Base-by-base conservation (phyloP, 2,888 invertebrate species). In the Cataglyphis altisquamis region DNA sequence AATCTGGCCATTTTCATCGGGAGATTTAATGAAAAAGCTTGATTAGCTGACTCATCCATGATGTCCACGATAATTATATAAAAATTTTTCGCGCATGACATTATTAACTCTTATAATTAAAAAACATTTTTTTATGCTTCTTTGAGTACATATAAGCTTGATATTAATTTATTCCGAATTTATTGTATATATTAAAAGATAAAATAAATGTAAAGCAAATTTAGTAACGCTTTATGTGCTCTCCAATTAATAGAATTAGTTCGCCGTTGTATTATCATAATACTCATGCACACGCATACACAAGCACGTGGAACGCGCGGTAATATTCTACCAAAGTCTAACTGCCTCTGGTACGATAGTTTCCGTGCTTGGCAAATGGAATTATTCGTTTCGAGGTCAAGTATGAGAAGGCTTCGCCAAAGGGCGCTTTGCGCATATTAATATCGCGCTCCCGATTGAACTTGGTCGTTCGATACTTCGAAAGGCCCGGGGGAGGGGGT, bases 381-480 rank as follows among this genome's bases (percentile, higher is more conserved):
- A 80, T 80, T 80, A 80, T 80, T 80, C 73, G 78, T 80, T 72
- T 80, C 78, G 78, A 72, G 78, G 72, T 80, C 78, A 80, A 80
- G 78, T 72, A 80, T 80, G 78, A 80, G 78, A 62, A 80, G 78
- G 78, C 60, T 60, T 72, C 45, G 78, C 60, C 78, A 80, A 80
- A 80, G 78, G 78, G 78, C 72, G 78, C 78, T 80, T 60, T 72
- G 72, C 74, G 73, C 63, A 77, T 81, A 87, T 86, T 75, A 84
- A 84, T 84, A 64, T 64, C 48, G 48, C 45, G 67, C 70, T 64
- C 55, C 68, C 55, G 72, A 86, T 84, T 45, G 45, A 87, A 83
- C 39, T 72, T 41, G 45, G 52, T 57, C 66, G 84, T 88, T 70
- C 78, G 78, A 80, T 80, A 80, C 60, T 72, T 72, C 72, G 78